Percentiles rank a stretch among this genome's conserved stretches.
These are phyloP conservation scores for Habrosyne pyritoides DNA, from an alignment of 2,888 invertebrate species.

Conservation along the genomic window DNA sequence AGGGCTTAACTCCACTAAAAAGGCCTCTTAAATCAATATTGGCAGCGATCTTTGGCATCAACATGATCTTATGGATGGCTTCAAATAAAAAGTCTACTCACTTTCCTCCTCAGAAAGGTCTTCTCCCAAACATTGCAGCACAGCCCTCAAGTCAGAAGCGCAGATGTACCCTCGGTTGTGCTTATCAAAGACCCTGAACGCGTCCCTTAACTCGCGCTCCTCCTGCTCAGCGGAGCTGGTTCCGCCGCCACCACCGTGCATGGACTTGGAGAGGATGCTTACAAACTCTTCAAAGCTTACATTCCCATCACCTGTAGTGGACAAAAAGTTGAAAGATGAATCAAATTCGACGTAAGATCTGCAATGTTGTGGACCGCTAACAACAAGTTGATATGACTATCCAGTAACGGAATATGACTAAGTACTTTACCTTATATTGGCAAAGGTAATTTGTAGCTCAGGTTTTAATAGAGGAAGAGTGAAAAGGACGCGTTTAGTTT, in stretches of 20 bases:
- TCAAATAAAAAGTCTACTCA: constrained; percentile 70
- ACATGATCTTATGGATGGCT: not conserved
- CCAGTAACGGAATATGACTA: too few relatives aligned
- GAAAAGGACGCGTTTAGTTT: too few relatives aligned
- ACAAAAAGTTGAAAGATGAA: not conserved
- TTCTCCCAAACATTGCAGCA: constrained; percentile 94
- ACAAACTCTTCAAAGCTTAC: constrained; percentile 95
- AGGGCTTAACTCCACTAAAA: too few relatives aligned
- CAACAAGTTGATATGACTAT: not conserved
- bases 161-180: constrained; percentile 96
- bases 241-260: constrained; percentile 85
- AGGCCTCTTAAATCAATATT: too few relatives aligned
- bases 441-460: too few relatives aligned
- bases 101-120: constrained; percentile 95
- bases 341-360: not conserved
- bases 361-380: not conserved
- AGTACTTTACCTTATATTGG: too few relatives aligned
- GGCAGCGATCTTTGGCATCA: too few relatives aligned
- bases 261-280: constrained; percentile 90
- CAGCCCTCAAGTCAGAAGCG: constrained; percentile 93
- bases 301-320: constrained; percentile 92
- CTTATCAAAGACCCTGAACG: constrained; percentile 95
- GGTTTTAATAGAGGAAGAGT: too few relatives aligned
- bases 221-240: constrained; percentile 89
- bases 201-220: constrained; percentile 92